Evolutionary conservation across 1,140 invertebrate species (phyloP).

Genomic region (Caerostris extrusa): DNA sequence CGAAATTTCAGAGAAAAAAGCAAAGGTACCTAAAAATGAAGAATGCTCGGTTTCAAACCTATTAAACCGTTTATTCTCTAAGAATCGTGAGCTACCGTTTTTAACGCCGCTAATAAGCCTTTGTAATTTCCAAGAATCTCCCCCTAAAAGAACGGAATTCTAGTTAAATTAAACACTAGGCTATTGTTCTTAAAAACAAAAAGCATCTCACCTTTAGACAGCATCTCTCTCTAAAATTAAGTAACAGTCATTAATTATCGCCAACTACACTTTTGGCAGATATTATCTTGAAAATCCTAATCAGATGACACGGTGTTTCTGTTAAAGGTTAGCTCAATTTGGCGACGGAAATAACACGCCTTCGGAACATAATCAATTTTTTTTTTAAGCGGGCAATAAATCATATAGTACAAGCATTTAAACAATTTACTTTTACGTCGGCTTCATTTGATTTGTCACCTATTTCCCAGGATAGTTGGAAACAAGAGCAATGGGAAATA

Average conservation of each 20-base stretch:
- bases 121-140: background rate
- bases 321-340: background rate
- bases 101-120: background rate
- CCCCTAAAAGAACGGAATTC: background rate
- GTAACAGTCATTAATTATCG: background rate
- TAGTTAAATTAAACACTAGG: background rate
- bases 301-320: background rate
- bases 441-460: constrained; percentile 22
- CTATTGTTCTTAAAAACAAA: background rate
- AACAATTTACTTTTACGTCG: background rate
- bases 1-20: too few species aligned
- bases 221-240: background rate
- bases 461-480: background rate
- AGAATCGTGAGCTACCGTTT: background rate
- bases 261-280: background rate
- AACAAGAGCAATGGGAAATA: too few species aligned
- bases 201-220: background rate
- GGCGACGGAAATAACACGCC: background rate
- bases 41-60: background rate
- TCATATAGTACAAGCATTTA: background rate
- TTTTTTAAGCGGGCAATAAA: background rate
- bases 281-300: background rate
- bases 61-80: background rate
- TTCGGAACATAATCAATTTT: background rate
- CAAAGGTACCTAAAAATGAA: too few species aligned